phyloP scores from a whole-genome alignment of 2,888 invertebrate genomes.

The Tromatobia lineatoria region DNA sequence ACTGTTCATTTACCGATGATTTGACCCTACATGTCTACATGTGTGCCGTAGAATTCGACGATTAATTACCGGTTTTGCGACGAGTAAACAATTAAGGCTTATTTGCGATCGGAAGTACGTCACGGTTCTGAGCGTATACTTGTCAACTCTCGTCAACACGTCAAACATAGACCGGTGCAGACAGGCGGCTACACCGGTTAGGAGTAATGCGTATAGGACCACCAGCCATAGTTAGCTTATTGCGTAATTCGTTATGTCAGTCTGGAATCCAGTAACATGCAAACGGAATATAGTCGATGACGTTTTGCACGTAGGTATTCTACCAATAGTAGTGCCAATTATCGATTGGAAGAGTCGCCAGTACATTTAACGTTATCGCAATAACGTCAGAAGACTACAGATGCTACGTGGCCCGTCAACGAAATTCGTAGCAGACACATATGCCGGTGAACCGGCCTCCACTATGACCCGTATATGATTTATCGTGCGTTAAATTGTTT shows the following conservation, averaged over 20 bases:
- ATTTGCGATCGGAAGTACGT: slow-evolving; percentile 59
- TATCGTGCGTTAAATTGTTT: slow-evolving; percentile 48
- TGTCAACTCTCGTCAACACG: slow-evolving; percentile 18
- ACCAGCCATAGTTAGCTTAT: slow-evolving; percentile 9
- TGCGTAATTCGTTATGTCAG: slow-evolving; percentile 43
- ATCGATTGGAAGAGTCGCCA: slow-evolving; percentile 33
- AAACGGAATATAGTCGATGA: slow-evolving; percentile 8
- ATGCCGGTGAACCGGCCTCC: slow-evolving; percentile 28
- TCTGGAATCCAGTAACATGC: not conserved
- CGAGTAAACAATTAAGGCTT: slow-evolving; percentile 59
- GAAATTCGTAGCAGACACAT: slow-evolving; percentile 23
- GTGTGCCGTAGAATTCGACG: slow-evolving; percentile 27
- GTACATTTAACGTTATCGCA: slow-evolving; percentile 26
- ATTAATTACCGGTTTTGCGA: slow-evolving; percentile 60
- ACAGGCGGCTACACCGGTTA: not conserved
- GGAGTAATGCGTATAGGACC: slow-evolving; percentile 10
- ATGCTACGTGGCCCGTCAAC: slow-evolving; percentile 27
- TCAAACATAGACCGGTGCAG: slow-evolving; percentile 23
- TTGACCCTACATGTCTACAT: not conserved
- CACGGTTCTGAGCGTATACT: not conserved
- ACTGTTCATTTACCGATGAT: no score
- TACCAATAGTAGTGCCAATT: slow-evolving; percentile 7
- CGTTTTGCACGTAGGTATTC: slow-evolving; percentile 1
- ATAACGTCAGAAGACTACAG: slow-evolving; percentile 34
- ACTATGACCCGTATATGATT: slow-evolving; percentile 40